These are phyloP conservation scores for Motacilla tschutschensis DNA, from an alignment of 2,113 vertebrate species.

Conservation along the genomic window DNA sequence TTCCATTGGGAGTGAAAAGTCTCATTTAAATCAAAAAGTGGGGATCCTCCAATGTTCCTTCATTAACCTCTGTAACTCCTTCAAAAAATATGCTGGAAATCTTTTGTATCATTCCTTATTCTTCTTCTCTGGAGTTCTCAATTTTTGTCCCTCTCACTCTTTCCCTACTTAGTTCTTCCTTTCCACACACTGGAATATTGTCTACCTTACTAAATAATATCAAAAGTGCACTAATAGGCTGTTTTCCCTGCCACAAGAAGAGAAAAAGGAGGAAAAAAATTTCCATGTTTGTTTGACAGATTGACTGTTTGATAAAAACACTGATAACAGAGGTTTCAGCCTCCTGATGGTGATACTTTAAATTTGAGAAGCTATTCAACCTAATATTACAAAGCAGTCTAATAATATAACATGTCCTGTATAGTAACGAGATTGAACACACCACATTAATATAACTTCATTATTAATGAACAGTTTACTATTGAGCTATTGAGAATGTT, in stretches of 20 bases:
- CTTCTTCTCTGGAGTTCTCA: neutral
- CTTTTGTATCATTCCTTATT: neutral
- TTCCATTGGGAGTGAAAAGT: neutral
- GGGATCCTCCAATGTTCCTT: neutral
- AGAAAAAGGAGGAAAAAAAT: neutral
- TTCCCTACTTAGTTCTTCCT: fast-evolving
- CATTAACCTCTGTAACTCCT: neutral
- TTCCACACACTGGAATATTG: neutral
- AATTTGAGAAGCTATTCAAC: neutral
- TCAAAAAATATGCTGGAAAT: neutral
- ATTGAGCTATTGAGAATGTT: neutral
- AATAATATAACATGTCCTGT: neutral
- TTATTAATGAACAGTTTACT: neutral
- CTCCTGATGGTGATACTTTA: neutral
- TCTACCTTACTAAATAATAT: neutral
- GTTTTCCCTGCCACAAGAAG: neutral
- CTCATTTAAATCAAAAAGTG: neutral
- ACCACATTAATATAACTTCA: neutral
- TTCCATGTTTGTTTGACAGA: neutral
- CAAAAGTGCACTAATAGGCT: neutral
- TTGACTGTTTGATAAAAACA: neutral
- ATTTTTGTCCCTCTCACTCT: neutral
- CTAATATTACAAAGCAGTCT: neutral
- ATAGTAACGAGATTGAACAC: neutral
- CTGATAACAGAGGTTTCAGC: neutral